Evolutionary conservation across 2,888 invertebrate genomes (phyloP).

Genomic region (Nineta flava): DNA sequence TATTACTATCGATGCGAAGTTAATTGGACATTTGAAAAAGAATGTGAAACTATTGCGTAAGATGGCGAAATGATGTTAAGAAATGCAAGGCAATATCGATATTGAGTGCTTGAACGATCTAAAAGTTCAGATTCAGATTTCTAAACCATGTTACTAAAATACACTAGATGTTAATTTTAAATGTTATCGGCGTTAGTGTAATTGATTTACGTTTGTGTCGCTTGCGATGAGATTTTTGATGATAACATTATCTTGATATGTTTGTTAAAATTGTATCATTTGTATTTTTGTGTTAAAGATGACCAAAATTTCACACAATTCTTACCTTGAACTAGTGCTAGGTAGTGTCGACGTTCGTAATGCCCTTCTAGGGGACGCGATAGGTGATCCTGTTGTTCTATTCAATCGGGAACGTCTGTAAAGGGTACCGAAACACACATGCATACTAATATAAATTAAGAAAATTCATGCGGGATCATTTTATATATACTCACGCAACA

Average conservation of each 20-base stretch:
- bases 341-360: neutral
- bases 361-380: slow-evolving; percentile 4
- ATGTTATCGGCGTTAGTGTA: neutral
- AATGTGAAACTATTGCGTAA: no score
- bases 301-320: neutral
- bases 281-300: neutral
- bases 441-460: neutral
- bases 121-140: no score
- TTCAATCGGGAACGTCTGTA: slow-evolving; percentile 4
- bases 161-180: neutral
- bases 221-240: neutral
- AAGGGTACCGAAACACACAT: slow-evolving; percentile 1
- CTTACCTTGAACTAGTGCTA: neutral
- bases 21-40: no score
- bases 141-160: neutral
- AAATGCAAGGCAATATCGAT: no score
- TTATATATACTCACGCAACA: neutral
- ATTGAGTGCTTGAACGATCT: no score
- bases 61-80: no score
- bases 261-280: neutral
- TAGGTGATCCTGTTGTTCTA: slow-evolving; percentile 4
- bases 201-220: neutral
- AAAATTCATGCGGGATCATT: neutral
- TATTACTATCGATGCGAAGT: no score
- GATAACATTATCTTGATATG: neutral